Conservation (phyloP, 2,888 invertebrate species). For the Tipula unca region DNA sequence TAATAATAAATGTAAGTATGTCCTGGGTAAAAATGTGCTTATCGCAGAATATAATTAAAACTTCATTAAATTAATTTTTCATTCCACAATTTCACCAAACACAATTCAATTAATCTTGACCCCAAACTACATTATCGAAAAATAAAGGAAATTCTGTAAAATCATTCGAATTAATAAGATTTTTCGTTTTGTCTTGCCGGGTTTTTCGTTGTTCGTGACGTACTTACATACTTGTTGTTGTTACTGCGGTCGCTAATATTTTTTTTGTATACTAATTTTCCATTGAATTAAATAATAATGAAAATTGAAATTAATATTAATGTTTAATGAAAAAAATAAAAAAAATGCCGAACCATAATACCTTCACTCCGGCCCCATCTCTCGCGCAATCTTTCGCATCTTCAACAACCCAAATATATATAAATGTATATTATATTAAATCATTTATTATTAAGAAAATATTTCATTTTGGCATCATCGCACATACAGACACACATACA, state of each 20-base stretch:
- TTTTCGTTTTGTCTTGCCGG: too few relatives aligned
- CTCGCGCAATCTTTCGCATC: background rate
- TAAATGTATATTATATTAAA: background rate
- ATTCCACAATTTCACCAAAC: too few relatives aligned
- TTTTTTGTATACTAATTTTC: background rate
- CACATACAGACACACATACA: too few relatives aligned
- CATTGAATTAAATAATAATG: background rate
- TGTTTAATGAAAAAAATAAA: background rate
- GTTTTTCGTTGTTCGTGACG: background rate
- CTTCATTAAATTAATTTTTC: too few relatives aligned
- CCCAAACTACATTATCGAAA: background rate
- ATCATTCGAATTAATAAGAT: background rate
- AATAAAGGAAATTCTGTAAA: background rate
- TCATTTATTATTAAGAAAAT: background rate
- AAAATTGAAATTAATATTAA: background rate
- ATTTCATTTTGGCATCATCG: background rate
- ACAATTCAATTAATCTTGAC: background rate
- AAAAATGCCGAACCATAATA: background rate
- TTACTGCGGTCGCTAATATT: background rate
- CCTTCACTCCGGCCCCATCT: background rate
- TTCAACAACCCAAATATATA: background rate
- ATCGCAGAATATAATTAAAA: too few relatives aligned
- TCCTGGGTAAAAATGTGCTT: too few relatives aligned
- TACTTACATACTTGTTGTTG: background rate
- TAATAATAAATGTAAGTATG: too few relatives aligned